Evolutionary conservation across 2,888 invertebrate species (phyloP).

Genomic region (Polymixis lichenea): DNA sequence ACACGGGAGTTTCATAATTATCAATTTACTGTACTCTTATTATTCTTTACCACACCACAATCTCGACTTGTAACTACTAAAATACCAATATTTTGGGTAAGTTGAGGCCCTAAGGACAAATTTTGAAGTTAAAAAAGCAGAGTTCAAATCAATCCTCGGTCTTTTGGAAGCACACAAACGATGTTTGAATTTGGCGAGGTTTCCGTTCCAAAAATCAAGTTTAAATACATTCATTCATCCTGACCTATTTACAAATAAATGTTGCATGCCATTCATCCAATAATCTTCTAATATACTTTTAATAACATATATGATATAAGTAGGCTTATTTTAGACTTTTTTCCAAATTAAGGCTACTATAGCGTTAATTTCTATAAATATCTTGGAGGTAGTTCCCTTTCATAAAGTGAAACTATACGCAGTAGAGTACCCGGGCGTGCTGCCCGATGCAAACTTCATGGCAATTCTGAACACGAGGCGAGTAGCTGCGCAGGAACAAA

Average conservation of each 20-base stretch:
- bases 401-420: constrained; percentile 41
- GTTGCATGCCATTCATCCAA: constrained; percentile 6
- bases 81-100: neutral
- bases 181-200: neutral
- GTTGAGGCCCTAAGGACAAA: neutral
- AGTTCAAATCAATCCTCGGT: too few species aligned
- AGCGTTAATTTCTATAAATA: constrained; percentile 59
- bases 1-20: neutral
- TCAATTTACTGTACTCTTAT: constrained; percentile 21
- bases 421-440: neutral
- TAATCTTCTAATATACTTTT: neutral
- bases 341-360: constrained; percentile 16
- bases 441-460: neutral
- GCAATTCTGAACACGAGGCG: neutral
- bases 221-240: neutral
- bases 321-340: neutral
- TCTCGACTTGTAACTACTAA: neutral
- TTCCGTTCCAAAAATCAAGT: constrained; percentile 7
- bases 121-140: too few species aligned
- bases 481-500: neutral
- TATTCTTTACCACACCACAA: neutral
- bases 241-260: constrained; percentile 36
- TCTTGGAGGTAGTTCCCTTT: constrained; percentile 42
- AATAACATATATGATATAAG: neutral
- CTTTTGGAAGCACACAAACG: constrained; percentile 10